A percentile compares a stretch with the other conserved stretches of the same genome.
phyloP scores from a whole-genome alignment of 2,113 vertebrate genomes.

The Theristicus caerulescens region DNA sequence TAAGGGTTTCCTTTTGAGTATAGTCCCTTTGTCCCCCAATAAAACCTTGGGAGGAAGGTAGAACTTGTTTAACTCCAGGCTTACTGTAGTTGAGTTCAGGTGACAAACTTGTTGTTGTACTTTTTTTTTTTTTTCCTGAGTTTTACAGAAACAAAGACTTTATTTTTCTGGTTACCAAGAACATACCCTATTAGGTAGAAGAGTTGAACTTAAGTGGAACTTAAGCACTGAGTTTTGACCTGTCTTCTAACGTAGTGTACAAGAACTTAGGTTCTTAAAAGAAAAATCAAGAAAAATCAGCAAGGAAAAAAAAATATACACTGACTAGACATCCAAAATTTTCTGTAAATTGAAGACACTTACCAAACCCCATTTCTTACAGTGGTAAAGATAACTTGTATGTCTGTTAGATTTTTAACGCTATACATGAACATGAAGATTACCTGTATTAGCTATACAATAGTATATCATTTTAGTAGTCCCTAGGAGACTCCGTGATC shows the following conservation, averaged over 20 bases:
- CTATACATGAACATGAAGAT: background rate
- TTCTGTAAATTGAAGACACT: background rate
- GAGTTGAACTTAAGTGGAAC: background rate
- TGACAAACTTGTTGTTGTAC: background rate
- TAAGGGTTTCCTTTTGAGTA: background rate
- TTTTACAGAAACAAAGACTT: background rate
- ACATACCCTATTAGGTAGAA: background rate
- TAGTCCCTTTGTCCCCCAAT: background rate
- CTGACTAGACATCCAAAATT: background rate
- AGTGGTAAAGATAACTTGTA: background rate
- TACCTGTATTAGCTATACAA: background rate
- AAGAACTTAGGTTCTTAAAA: background rate
- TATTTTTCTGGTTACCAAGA: background rate
- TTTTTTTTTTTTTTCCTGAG: background rate
- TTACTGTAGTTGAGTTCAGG: background rate
- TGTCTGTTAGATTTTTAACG: background rate
- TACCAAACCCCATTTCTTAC: background rate
- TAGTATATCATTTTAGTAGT: background rate
- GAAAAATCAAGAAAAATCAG: background rate
- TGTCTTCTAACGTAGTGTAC: background rate
- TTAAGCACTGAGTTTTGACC: background rate
- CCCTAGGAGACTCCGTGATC: background rate
- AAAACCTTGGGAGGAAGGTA: background rate
- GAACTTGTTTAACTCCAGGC: background rate
- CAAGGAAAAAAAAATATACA: background rate